Conservation (phyloP, 2,113 vertebrate species). For the Raja brachyura region DNA sequence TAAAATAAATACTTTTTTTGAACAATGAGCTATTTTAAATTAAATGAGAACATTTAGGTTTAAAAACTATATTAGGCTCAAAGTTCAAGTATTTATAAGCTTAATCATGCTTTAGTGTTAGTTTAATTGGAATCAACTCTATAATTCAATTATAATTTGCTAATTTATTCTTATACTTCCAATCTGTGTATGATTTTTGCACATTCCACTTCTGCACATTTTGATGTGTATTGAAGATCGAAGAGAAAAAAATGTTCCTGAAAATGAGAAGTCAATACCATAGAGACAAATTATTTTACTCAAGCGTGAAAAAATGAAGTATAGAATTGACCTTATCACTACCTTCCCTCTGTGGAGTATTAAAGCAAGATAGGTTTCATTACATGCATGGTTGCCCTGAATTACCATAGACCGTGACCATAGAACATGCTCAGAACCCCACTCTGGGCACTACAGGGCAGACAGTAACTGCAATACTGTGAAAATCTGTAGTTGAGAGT, state of each 20-base stretch:
- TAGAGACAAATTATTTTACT: background rate
- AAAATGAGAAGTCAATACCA: background rate
- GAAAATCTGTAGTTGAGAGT: background rate
- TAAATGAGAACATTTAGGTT: background rate
- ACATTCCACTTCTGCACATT: background rate
- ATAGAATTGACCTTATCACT: background rate
- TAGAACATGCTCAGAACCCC: background rate
- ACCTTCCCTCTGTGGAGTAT: conserved; percentile 24
- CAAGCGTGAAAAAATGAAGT: conserved; percentile 15
- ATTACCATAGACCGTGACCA: conserved; percentile 9
- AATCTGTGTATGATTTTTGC: background rate
- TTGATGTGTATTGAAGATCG: background rate
- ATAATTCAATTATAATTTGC: background rate
- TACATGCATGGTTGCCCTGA: conserved; percentile 14
- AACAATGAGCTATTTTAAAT: background rate
- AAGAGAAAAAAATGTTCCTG: background rate
- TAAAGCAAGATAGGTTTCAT: conserved; percentile 14
- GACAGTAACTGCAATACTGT: background rate
- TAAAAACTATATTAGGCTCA: background rate
- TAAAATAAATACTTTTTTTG: background rate
- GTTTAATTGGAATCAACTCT: background rate
- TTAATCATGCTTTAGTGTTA: background rate
- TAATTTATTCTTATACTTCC: background rate
- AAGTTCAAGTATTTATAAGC: background rate
- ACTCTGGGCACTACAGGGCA: background rate